A percentile compares a stretch with the other conserved stretches of the same genome.
Evolutionary conservation across 2,113 vertebrate genomes (phyloP).

Genomic region (Poeciliopsis prolifica): DNA sequence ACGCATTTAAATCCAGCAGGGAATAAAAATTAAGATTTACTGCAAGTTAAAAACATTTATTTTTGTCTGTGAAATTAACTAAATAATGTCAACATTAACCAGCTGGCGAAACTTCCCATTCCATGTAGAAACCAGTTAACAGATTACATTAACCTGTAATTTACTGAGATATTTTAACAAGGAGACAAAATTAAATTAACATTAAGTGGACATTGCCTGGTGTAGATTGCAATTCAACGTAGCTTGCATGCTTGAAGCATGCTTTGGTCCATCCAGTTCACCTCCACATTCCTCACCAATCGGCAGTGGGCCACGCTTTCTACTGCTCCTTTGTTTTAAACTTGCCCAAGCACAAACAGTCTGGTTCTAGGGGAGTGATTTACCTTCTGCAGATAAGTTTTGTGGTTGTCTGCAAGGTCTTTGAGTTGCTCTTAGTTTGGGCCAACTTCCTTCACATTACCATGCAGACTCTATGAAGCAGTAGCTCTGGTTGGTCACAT

Average conservation of each 20-base stretch:
- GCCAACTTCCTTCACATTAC: not conserved
- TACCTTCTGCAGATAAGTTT: not conserved
- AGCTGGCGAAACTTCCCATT: no score
- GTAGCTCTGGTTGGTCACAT: not conserved
- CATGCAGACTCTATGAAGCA: not conserved
- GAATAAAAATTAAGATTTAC: no score
- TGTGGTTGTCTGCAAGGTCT: not conserved
- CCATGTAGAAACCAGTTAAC: no score
- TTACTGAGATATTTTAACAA: no score
- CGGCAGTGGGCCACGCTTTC: not conserved
- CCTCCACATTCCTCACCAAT: not conserved
- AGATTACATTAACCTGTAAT: no score
- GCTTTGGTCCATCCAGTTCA: not conserved
- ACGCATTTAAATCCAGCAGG: not conserved
- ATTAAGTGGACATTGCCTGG: not conserved
- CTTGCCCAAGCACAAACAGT: not conserved
- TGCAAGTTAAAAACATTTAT: no score
- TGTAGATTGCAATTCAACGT: not conserved
- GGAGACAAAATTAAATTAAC: not conserved
- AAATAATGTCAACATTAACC: no score
- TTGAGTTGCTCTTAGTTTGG: not conserved
- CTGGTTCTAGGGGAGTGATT: not conserved
- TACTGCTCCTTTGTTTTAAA: not conserved
- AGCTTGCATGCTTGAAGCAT: not conserved
- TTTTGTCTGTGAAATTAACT: no score